Evolutionary conservation across 1,140 invertebrate species (phyloP).

Genomic region (Caenorhabditis inopinata): DNA sequence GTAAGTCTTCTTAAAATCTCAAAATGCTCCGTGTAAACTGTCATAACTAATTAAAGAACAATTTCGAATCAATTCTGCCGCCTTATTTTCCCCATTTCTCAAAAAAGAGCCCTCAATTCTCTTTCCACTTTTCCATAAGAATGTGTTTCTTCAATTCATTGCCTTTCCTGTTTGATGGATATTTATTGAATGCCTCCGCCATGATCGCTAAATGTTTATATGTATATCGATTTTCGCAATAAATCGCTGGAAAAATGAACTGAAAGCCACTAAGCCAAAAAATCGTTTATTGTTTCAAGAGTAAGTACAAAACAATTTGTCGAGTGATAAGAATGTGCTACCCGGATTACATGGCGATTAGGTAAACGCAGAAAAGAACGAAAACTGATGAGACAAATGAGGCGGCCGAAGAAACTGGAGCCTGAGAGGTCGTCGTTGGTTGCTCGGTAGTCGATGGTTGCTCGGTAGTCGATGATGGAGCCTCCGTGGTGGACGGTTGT

Average conservation of each 20-base stretch:
- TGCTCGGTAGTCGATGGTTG: not conserved
- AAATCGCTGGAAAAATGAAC: too few relatives aligned
- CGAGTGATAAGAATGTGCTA: not conserved
- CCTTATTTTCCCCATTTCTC: too few relatives aligned
- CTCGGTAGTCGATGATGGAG: not conserved
- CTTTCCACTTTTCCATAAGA: too few relatives aligned
- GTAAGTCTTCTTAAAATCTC: too few relatives aligned
- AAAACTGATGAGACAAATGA: not conserved
- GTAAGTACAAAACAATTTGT: not conserved
- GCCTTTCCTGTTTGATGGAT: not conserved
- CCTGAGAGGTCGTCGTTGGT: not conserved
- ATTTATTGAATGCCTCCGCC: not conserved
- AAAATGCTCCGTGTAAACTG: too few relatives aligned
- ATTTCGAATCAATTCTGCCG: too few relatives aligned
- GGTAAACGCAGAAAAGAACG: slow-evolving; percentile 17
- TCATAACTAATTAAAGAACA: too few relatives aligned
- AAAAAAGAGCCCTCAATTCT: too few relatives aligned
- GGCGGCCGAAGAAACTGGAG: not conserved
- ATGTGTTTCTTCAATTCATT: too few relatives aligned
- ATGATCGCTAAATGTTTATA: too few relatives aligned
- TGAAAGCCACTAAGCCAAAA: too few relatives aligned
- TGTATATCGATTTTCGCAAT: too few relatives aligned
- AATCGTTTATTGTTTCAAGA: not conserved
- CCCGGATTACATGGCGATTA: slow-evolving; percentile 25
- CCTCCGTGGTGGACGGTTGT: not conserved